Percentiles rank a stretch among this genome's conserved stretches.
These are phyloP conservation scores for Siderastrea radians DNA, from an alignment of 92 coral and sea anemone species.

Conservation along the genomic window DNA sequence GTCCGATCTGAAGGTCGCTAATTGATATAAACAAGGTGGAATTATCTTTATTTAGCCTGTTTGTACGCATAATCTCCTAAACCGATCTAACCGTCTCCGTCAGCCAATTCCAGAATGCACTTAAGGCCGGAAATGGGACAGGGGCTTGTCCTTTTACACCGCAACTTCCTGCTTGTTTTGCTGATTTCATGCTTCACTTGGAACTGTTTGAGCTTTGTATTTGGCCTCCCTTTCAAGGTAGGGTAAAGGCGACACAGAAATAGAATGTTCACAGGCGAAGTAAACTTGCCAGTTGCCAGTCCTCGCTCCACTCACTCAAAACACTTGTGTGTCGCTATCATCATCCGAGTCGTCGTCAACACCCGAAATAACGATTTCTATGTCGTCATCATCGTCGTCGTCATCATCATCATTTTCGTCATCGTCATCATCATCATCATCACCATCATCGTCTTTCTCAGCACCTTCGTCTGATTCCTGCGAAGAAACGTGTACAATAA, in stretches of 20 bases:
- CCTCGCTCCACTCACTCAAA: background rate
- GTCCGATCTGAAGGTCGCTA: no score
- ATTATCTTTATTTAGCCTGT: no score
- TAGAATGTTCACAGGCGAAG: background rate
- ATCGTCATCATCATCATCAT: constrained; percentile 88
- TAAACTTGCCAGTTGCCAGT: background rate
- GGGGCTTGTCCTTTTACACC: background rate
- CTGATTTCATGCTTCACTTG: background rate
- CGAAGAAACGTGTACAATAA: background rate
- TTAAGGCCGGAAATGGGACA: no score
- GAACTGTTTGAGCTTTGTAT: background rate
- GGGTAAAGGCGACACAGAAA: background rate
- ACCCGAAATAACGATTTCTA: constrained; percentile 73
- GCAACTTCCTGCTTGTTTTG: background rate
- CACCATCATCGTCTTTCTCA: constrained; percentile 87
- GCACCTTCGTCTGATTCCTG: constrained; percentile 94
- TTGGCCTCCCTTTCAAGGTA: background rate
- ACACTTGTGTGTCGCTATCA: constrained; percentile 67
- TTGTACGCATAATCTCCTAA: no score
- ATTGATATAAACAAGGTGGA: no score
- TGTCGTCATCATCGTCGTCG: constrained; percentile 91
- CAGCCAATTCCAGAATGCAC: no score
- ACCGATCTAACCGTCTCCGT: no score
- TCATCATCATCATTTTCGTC: constrained; percentile 85
- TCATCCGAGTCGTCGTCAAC: constrained; percentile 89